These are phyloP conservation scores for Leptinotarsa lineolata DNA, from an alignment of 1,140 invertebrate species.

Conservation along the genomic window DNA sequence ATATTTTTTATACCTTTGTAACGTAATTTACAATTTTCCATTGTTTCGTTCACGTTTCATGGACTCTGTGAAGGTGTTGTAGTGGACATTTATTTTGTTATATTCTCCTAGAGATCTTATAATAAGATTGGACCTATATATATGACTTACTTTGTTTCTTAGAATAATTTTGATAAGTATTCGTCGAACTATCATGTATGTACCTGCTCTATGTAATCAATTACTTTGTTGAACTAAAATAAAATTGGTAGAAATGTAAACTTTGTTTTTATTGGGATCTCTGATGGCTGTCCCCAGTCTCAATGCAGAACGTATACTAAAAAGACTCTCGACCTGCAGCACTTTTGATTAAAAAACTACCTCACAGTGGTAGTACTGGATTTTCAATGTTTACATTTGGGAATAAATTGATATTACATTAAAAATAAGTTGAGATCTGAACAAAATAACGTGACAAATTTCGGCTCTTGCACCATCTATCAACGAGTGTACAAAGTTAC, in stretches of 20 bases:
- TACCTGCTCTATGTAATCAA: constrained; percentile 1
- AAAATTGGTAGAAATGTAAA: neutral
- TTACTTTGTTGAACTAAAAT: constrained; percentile 13
- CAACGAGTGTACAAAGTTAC: too few relatives aligned
- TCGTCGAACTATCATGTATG: constrained; percentile 9
- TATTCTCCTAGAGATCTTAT: constrained; percentile 18
- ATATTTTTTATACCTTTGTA: constrained; percentile 5
- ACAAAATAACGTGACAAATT: too few relatives aligned
- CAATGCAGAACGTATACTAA: too few relatives aligned
- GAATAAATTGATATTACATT: too few relatives aligned
- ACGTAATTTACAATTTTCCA: constrained; percentile 9
- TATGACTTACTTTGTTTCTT: neutral
- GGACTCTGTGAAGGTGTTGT: constrained; percentile 1
- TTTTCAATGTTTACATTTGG: too few relatives aligned
- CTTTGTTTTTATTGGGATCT: too few relatives aligned
- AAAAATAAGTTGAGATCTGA: too few relatives aligned
- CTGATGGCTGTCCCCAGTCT: too few relatives aligned
- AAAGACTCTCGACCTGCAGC: too few relatives aligned
- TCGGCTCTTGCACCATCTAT: too few relatives aligned
- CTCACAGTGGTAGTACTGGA: too few relatives aligned
- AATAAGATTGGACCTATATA: constrained; percentile 18
- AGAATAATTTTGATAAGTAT: neutral
- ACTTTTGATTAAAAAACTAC: too few relatives aligned
- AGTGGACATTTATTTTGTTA: constrained; percentile 14
- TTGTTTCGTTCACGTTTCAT: constrained; percentile 7